phyloP scores from a whole-genome alignment of 2,888 invertebrate species.

The Pollenia griseotomentosa region DNA sequence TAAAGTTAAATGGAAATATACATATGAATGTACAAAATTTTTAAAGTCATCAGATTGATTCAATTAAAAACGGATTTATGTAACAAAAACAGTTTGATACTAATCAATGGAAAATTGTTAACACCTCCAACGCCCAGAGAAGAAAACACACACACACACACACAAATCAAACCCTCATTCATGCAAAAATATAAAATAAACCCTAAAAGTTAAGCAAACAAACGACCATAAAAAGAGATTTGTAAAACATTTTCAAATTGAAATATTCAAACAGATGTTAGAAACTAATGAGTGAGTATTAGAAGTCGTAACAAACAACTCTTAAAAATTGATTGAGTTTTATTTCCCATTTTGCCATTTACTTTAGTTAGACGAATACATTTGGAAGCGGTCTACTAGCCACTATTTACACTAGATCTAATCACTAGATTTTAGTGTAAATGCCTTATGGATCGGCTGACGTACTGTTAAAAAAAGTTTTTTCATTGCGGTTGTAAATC shows the following conservation, averaged over 20 bases:
- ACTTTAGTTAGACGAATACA: background rate
- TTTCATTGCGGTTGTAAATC: constrained; percentile 43
- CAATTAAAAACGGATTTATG: constrained; percentile 66
- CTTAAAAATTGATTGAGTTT: constrained; percentile 45
- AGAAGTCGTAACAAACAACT: constrained; percentile 25
- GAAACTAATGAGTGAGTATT: constrained; percentile 45
- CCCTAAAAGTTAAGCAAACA: constrained; percentile 50
- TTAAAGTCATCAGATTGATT: constrained; percentile 58
- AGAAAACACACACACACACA: constrained; percentile 8
- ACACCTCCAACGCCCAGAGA: constrained; percentile 60
- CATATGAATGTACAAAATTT: constrained; percentile 15
- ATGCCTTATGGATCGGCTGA: background rate
- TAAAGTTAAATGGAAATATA: background rate
- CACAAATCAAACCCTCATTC: constrained; percentile 18
- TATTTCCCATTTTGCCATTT: constrained; percentile 16
- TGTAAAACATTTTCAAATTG: constrained; percentile 12
- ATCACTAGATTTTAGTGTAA: background rate
- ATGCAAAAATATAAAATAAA: constrained; percentile 40
- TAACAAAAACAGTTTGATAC: constrained; percentile 67
- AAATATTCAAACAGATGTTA: constrained; percentile 70
- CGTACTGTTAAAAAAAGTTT: constrained; percentile 19
- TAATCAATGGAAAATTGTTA: constrained; percentile 69
- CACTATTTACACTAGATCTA: background rate
- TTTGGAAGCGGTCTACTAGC: constrained; percentile 9
- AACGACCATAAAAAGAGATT: constrained; percentile 24